Evolutionary conservation across 2,797 vertebrate genomes (phyloP), one percentile per base, ranked within the genome.

Genomic region (Gadopsis bispinosus): DNA sequence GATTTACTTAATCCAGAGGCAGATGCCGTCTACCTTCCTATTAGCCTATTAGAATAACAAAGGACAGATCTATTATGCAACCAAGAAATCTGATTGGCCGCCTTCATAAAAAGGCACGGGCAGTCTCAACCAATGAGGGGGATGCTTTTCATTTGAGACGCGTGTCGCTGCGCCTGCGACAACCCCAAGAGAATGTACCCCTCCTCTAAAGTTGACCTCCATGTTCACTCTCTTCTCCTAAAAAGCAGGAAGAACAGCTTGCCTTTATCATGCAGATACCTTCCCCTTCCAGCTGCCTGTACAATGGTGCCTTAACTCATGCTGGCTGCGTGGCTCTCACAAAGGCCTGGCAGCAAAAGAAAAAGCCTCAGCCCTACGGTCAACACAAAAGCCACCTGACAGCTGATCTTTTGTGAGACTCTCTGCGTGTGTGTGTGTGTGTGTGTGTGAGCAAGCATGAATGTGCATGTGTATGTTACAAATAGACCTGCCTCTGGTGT

Each of bases 401-500:
- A 92, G 92, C 88, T 92, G 92, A 93, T 90, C 84, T 77, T 89
- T 91, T 93, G 79, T 83, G 66, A 39, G 79, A 76, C 66, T 65
- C 33, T 3, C 37, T 37, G 10, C 12, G 39, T 11, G 39, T 39
- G 10, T 58, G 63, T 37, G 56, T 60, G 62, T 50, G 65, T 19
- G 35, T 43, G 54, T 35, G 69, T 41, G 65, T 69, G 79, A 76
- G 77, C 45, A 59, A 77, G 84, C 84, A 80, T 86, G 83, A 79
- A 86, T 82, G 90, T 90, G 84, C 83, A 88, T 86, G 89, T 88
- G 91, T 84, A 91, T 84, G 93, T 92, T 96, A 98, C 96, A 97
- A 98, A 98, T 98, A 99, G 97, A 96, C 87, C 74, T 95, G 94
- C 93, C 91, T 95, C 91, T 93, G 91, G 94, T 93, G 93, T 93